Conservation (phyloP, 2,797 vertebrate species). For the Hemitrygon akajei region DNA sequence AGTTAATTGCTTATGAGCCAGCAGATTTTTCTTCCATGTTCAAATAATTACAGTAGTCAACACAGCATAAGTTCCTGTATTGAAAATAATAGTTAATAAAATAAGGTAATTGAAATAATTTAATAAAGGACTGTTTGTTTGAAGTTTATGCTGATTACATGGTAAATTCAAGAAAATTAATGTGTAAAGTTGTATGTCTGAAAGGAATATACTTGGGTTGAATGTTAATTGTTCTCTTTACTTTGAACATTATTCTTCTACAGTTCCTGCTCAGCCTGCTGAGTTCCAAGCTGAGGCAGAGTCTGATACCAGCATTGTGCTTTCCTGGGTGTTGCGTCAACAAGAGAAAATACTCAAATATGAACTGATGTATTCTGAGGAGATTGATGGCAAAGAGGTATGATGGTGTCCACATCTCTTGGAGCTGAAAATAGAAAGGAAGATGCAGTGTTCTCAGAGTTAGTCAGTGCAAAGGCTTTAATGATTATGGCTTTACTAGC, state of each 20-base stretch:
- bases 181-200: not conserved
- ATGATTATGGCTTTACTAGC: too few relatives aligned
- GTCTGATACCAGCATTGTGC: slow-evolving; percentile 80
- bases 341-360: slow-evolving; percentile 79
- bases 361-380: slow-evolving; percentile 85
- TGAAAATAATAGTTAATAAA: not conserved
- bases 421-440: not conserved
- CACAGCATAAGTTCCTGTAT: not conserved
- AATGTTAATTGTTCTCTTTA: not conserved
- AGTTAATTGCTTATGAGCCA: too few relatives aligned
- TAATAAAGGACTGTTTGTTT: not conserved
- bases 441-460: not conserved
- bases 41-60: not conserved
- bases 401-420: slow-evolving; percentile 36
- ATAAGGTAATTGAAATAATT: not conserved
- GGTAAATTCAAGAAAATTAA: not conserved
- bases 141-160: not conserved
- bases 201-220: not conserved
- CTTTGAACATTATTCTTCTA: not conserved
- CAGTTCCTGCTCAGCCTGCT: slow-evolving; percentile 83
- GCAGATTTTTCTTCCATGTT: too few relatives aligned
- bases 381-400: slow-evolving; percentile 72
- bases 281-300: slow-evolving; percentile 86
- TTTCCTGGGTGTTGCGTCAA: slow-evolving; percentile 82
- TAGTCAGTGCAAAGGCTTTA: not conserved